Conservation (phyloP, 2,113 vertebrate genomes). For the Dinomys branickii region DNA sequence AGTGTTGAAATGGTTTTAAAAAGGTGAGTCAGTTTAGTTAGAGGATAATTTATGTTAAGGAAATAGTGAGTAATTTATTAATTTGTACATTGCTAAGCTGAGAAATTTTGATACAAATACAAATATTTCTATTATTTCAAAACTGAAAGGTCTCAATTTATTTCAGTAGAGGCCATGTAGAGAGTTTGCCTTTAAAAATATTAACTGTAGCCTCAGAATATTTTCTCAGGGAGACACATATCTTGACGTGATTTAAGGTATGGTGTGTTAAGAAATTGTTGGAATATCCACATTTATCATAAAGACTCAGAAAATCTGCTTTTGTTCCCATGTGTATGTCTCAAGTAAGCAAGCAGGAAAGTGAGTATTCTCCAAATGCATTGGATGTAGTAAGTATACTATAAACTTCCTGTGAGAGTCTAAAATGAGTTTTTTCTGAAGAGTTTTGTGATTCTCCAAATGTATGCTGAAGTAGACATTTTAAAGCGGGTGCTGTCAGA, state of each 20-base stretch:
- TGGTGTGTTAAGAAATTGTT: neutral
- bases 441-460: neutral
- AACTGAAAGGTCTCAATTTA: neutral
- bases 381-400: accelerated
- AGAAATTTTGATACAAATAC: neutral
- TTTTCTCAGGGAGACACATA: neutral
- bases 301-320: neutral
- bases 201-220: neutral
- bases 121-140: neutral
- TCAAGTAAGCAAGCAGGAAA: neutral
- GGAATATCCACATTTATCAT: neutral
- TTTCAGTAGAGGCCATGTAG: neutral
- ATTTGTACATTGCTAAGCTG: neutral
- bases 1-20: neutral
- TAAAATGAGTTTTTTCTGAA: neutral
- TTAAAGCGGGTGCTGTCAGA: neutral
- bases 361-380: neutral
- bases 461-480: neutral
- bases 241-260: neutral
- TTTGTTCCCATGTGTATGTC: neutral
- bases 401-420: neutral
- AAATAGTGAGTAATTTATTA: neutral
- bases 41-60: neutral
- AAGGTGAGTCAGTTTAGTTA: neutral
- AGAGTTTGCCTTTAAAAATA: neutral